Evolutionary conservation across 1,140 invertebrate genomes (phyloP), one percentile per base, ranked within the genome.

Genomic region (Meloidogyne floridensis): DNA sequence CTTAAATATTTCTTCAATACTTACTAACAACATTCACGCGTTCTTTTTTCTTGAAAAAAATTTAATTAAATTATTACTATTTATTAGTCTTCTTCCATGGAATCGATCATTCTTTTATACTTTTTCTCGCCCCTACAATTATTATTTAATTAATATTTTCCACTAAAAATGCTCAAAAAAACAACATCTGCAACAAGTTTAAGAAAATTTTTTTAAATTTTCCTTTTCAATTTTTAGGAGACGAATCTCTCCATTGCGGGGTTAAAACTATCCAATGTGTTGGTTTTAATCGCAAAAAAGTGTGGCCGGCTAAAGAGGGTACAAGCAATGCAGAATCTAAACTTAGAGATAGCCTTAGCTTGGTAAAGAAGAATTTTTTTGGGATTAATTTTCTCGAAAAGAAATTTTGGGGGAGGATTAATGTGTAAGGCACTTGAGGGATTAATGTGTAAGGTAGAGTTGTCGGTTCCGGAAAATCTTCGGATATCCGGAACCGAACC

Each of bases 261-360:
- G 65, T 79, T 53, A 69, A 79, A 71, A 56, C 77, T 47, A 79
- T 79, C 3, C 77, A 79, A 51, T 79, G 77, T 72, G 77, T 79
- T 15, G 54, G 54, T 42, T 77, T 77, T 69, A 43, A 43, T 43
- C 53, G 75, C 2, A 77, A 77, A 43, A 77, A 77, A 8, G 75
- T 77, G 13, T 77, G 75, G 75, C 77, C 77, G 4, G 65, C 65
- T 20, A 79, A 79, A 13, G 77, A 71, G 15, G n/a, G 59, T 65
- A 65, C 59, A 65, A 65, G 7, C n/a, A 72, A 53, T 69, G 77
- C 77, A 5, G 65, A 79, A 51, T 59, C 59, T 8, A 65, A n/a
- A 11, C 54, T 59, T 71, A 69, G 77, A 65, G 77, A 79, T 53
- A 79, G 56, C 51, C 77, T 79, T 72, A 79, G 77, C 43, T 79